Base-by-base conservation (phyloP, 2,113 vertebrate species). In the Oncorhynchus keta region DNA sequence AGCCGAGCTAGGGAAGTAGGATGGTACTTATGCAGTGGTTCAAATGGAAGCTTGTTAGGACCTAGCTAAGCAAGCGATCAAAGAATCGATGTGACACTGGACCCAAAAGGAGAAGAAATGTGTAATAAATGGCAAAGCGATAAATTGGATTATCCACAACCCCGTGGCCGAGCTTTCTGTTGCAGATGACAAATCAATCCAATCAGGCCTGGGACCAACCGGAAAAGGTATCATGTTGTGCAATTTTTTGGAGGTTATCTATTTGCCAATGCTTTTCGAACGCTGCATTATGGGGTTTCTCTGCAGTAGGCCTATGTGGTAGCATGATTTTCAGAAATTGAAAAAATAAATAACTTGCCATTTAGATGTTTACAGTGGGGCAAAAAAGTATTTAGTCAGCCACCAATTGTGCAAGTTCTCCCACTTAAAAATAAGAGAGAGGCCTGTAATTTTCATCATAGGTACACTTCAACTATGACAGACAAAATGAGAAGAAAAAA, bases 21-120 rank as follows among this genome's bases (percentile, higher is more conserved):
- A 83, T 78, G 81, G 79, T 86, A 89, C 93, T 93, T 93, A 92
- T 86, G 88, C 90, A 89, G 87, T 80, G 89, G 91, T 89, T 90
- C 89, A 90, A 84, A 88, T 88, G 86, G 84, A 83, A 88, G 90
- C 90, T 93, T 90, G 92, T 93, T 92, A 92, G 90, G 86, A 86
- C 84, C 88, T 86, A 87, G 90, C 89, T 92, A 90, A 90, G 90
- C 90, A 93, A 91, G 89, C 89, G 89, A 92, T 93, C 91, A 93
- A 88, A 87, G 85, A 87, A 81, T 88, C 75, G 73, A 91, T 91
- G 89, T 90, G 89, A 89, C 84, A 85, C 85, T 86, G 85, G 84
- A 86, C 90, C 90, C 88, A 88, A 90, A 92, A 93, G 89, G 88
- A 87, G 88, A 84, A 88, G 89, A 91, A 93, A 92, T 92, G 77